Percentiles rank a stretch among this genome's conserved stretches.
These are phyloP conservation scores for Tursiops truncatus DNA, from an alignment of 2,113 vertebrate genomes.

Conservation along the genomic window DNA sequence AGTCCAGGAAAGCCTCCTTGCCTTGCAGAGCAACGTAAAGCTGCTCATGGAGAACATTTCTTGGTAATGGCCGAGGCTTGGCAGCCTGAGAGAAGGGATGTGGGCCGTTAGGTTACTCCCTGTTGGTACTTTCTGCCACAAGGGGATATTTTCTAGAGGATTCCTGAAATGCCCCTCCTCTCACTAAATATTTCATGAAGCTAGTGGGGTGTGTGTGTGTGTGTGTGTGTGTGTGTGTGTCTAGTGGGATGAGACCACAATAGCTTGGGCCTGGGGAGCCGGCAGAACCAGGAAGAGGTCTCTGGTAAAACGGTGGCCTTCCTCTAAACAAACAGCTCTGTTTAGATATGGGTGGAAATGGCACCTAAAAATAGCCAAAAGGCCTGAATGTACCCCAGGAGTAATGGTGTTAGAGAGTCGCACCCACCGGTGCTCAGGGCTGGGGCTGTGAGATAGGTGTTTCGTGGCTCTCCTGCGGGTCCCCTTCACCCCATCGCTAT, in stretches of 20 bases:
- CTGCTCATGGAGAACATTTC: not conserved
- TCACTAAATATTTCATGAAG: not conserved
- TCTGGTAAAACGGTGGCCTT: not conserved
- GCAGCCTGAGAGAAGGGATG: not conserved
- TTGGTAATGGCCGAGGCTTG: not conserved
- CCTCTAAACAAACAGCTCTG: not conserved
- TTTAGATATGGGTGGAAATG: not conserved
- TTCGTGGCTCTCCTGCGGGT: not conserved
- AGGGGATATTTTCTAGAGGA: not conserved
- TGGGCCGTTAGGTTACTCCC: not conserved
- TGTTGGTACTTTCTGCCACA: not conserved
- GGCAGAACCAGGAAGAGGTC: not conserved
- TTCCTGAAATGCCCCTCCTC: not conserved
- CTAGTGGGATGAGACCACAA: not conserved
- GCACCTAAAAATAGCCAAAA: not conserved
- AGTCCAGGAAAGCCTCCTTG: not conserved
- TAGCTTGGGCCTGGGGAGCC: not conserved
- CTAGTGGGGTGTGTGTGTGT: not conserved
- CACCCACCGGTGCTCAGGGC: fast-evolving
- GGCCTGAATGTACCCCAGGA: not conserved
- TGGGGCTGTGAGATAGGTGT: not conserved
- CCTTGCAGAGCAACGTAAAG: not conserved
- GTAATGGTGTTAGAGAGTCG: not conserved
- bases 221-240: not conserved
- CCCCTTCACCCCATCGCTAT: not conserved